These are phyloP conservation scores for Condylura cristata DNA, from an alignment of 2,113 vertebrate genomes.

Conservation along the genomic window DNA sequence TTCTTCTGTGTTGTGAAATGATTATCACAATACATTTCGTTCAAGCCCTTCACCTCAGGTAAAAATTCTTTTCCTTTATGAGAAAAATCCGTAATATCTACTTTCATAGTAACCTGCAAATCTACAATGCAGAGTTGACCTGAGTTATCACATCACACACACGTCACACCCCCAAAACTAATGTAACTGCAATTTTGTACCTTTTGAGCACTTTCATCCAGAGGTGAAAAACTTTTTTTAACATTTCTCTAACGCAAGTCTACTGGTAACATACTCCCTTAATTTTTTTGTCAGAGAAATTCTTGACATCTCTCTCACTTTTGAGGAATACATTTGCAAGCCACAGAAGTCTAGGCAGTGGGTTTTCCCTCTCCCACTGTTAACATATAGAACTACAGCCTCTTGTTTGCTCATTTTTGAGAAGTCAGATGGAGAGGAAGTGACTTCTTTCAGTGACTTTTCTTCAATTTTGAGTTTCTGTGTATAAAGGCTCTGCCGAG, in stretches of 20 bases:
- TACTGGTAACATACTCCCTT: not conserved
- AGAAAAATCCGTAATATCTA: not conserved
- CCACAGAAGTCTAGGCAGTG: not conserved
- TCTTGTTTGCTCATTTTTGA: not conserved
- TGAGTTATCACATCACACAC: rapidly evolving
- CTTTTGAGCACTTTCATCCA: not conserved
- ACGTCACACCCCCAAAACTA: not conserved
- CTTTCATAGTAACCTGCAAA: not conserved
- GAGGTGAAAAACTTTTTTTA: not conserved
- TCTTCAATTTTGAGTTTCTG: not conserved
- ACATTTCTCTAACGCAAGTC: not conserved
- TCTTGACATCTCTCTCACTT: not conserved
- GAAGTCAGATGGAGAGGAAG: not conserved
- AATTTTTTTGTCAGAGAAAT: not conserved
- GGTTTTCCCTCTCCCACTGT: not conserved
- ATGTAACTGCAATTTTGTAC: not conserved
- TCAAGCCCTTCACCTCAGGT: not conserved
- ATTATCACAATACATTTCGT: not conserved
- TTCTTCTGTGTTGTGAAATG: not conserved
- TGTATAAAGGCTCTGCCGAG: not conserved
- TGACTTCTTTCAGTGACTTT: not conserved
- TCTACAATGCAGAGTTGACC: not conserved
- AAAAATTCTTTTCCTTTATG: not conserved
- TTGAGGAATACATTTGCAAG: not conserved
- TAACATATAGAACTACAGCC: not conserved